Conservation (phyloP, 2,888 invertebrate genomes). For the Xiphydria camelus region DNA sequence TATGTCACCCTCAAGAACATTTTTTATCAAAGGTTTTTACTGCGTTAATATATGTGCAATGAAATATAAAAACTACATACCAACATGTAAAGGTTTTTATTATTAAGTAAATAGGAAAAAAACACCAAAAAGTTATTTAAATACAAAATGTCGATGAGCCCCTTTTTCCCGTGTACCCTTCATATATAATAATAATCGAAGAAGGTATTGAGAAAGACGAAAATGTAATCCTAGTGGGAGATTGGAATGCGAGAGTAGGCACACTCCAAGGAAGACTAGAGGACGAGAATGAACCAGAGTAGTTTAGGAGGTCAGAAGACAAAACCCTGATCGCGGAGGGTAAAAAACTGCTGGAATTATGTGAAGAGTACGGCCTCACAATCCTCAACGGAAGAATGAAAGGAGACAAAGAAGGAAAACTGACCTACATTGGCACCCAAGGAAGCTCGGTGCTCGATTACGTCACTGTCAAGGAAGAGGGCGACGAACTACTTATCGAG, state of each 20-base stretch:
- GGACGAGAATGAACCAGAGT: conserved; percentile 2
- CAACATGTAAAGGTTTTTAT: too few relatives aligned
- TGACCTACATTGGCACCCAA: conserved; percentile 7
- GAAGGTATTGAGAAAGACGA: conserved; percentile 4
- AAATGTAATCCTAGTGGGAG: conserved; percentile 6
- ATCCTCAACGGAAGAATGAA: conserved; percentile 10
- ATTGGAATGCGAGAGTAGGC: conserved; percentile 12
- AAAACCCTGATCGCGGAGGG: conserved; percentile 9
- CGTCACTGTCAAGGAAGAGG: conserved; percentile 4
- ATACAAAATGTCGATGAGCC: too few relatives aligned
- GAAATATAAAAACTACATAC: too few relatives aligned
- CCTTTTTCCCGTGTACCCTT: too few relatives aligned
- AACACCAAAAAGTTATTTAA: too few relatives aligned
- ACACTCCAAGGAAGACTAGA: conserved; percentile 8
- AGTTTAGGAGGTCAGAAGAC: conserved; percentile 9
- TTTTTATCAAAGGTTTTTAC: too few relatives aligned
- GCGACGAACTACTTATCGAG: neutral
- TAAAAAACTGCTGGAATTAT: conserved; percentile 8
- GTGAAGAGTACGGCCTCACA: conserved; percentile 10
- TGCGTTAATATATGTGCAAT: too few relatives aligned
- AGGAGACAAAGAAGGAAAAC: conserved; percentile 5
- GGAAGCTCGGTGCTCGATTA: conserved; percentile 9
- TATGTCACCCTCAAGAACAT: too few relatives aligned
- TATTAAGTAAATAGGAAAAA: too few relatives aligned
- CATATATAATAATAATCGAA: conserved; percentile 4